Base-by-base conservation (phyloP, 2,888 invertebrate species). In the Cephus runcator region DNA sequence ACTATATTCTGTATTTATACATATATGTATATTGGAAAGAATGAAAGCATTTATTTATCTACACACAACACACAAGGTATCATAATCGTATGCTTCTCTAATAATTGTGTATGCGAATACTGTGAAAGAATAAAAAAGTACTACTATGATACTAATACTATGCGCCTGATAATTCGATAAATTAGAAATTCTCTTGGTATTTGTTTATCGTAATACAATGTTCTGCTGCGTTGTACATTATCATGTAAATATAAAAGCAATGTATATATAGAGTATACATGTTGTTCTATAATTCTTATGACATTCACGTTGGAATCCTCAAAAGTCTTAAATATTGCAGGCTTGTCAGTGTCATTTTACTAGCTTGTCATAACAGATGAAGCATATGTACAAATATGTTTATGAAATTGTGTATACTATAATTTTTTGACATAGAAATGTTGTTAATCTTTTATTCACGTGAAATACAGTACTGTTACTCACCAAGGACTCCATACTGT, bases 401-500 rank as follows among this genome's bases (percentile, higher is more conserved):
- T n/a, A 23, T 11, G 31, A 71, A 71, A 33, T n/a, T 35, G 12
- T 36, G 11, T 74, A 74, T 34, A 9, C 30, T 15, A 33, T 12
- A 11, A 33, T n/a, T 74, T 74, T 40, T 40, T 1, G 23, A 23
- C 23, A 23, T 56, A 34, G 35, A 74, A 75, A 31, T 34, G 34
- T 31, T 4, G 40, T 75, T 12, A 69, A 40, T 75, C 11, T 30
- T 40, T 33, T n/a, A 40, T n/a, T 15, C 15, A 23, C 23, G 23
- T 30, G 31, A 75, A n/a, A 56, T 69, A 73, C 76, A 78, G 34
- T 77, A 76, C 75, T 78, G n/a, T 77, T 31, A 94, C 95, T 95
- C 92, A 96, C 97, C 98, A 94, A 98, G 96, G 36, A 97, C 96
- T 79, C 98, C 98, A 40, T 98, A 93, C 87, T 98, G 97, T 89